Conservation (phyloP, 2,888 invertebrate genomes). For the Rosalia funebris region DNA sequence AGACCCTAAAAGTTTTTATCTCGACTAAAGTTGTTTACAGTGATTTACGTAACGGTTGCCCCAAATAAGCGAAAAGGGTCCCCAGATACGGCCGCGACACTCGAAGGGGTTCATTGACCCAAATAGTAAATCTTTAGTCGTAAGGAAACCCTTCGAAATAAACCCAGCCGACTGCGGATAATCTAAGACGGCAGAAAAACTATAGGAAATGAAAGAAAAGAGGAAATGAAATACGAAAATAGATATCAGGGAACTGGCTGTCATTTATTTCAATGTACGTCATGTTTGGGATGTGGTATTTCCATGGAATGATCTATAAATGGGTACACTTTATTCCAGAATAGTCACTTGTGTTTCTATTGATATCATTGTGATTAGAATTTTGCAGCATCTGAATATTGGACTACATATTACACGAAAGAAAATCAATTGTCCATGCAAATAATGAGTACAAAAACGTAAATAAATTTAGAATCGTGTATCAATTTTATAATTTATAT, state of each 20-base stretch:
- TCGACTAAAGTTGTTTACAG: slow-evolving; percentile 3
- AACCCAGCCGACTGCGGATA: slow-evolving; percentile 14
- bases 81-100: slow-evolving; percentile 3
- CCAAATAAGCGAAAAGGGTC: slow-evolving; percentile 12
- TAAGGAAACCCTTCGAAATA: slow-evolving; percentile 28
- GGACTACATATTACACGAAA: no score
- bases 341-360: no score
- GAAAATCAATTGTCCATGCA: no score
- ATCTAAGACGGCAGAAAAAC: slow-evolving; percentile 31
- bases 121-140: slow-evolving; percentile 30
- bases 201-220: slow-evolving; percentile 29
- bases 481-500: no score
- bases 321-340: no score
- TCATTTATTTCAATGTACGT: slow-evolving; percentile 37
- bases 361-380: no score
- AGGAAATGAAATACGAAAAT: slow-evolving; percentile 47
- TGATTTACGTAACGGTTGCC: slow-evolving; percentile 10
- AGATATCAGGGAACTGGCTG: slow-evolving; percentile 36
- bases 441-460: no score
- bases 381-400: no score
- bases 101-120: slow-evolving; percentile 42
- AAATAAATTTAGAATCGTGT: no score
- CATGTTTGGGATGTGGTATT: no score
- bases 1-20: not conserved
- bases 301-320: no score